Evolutionary conservation across 2,113 vertebrate genomes (phyloP).

Genomic region (Hippocampus comes): DNA sequence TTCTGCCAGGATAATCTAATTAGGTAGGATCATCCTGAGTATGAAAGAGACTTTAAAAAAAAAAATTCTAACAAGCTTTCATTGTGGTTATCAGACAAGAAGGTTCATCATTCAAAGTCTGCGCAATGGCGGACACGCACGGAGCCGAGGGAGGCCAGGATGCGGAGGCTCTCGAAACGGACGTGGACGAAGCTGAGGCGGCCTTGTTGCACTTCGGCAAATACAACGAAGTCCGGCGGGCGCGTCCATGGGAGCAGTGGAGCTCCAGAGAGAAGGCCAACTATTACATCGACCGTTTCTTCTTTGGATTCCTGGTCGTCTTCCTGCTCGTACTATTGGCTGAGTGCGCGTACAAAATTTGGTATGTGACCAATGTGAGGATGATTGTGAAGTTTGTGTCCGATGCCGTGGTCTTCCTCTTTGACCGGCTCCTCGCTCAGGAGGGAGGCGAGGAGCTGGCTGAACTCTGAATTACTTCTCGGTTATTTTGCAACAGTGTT

Average conservation of each 20-base stretch:
- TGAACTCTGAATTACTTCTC: conserved; percentile 54
- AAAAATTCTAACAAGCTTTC: not conserved
- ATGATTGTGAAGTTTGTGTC: conserved; percentile 45
- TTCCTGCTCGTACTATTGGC: conserved; percentile 45
- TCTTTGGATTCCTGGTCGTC: conserved; percentile 53
- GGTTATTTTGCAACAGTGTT: not conserved
- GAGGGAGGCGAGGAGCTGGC: conserved; percentile 57
- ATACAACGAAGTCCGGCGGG: conserved; percentile 41
- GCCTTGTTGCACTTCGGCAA: conserved; percentile 54
- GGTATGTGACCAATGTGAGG: conserved; percentile 59
- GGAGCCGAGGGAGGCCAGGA: conserved; percentile 32
- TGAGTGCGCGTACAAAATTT: conserved; percentile 65
- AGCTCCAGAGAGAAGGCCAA: conserved; percentile 65
- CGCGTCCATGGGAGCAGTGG: conserved; percentile 67
- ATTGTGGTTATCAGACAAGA: conserved; percentile 2
- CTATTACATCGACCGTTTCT: conserved; percentile 64
- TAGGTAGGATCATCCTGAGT: conserved; percentile 40
- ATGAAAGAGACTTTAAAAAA: not conserved
- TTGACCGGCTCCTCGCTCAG: conserved; percentile 56
- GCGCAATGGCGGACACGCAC: conserved; percentile 54
- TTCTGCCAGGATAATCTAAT: not conserved
- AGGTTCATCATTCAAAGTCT: not conserved
- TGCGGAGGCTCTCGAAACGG: conserved; percentile 48
- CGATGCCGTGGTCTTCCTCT: conserved; percentile 41
- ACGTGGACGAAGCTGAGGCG: conserved; percentile 35